Conservation (phyloP, 2,888 invertebrate genomes). For the Ennomos erosarius region DNA sequence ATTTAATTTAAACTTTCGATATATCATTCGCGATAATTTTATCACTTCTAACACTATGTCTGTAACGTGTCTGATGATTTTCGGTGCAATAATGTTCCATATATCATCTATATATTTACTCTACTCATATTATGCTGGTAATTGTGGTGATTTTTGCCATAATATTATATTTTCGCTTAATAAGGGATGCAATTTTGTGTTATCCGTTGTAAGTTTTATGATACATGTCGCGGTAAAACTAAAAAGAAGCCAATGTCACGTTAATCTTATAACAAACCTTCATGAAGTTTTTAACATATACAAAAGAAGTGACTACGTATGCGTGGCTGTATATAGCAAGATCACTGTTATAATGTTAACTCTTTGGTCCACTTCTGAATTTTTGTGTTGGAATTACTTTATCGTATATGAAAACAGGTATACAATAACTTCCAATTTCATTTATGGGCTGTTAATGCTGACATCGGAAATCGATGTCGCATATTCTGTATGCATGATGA, state of each 20-base stretch:
- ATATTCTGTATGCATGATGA: slow-evolving; percentile 7
- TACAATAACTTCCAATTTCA: background rate
- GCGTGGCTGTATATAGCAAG: background rate
- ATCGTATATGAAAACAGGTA: too few relatives aligned
- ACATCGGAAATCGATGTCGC: slow-evolving; percentile 2
- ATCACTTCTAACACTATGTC: slow-evolving; percentile 3
- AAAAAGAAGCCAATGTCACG: background rate
- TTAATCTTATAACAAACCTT: background rate
- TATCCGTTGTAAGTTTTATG: background rate
- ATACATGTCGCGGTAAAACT: background rate
- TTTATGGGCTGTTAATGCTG: background rate
- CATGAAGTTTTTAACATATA: slow-evolving; percentile 8
- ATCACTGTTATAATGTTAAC: background rate
- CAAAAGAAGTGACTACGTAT: background rate
- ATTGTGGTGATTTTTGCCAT: background rate
- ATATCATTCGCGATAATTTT: slow-evolving; percentile 1
- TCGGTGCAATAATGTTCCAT: background rate
- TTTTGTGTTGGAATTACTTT: background rate
- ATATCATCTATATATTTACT: too few relatives aligned
- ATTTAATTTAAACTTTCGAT: slow-evolving; percentile 1
- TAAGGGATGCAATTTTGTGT: background rate
- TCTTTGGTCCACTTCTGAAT: background rate
- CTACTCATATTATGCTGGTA: too few relatives aligned
- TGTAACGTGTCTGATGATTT: background rate
- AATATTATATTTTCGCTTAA: background rate